Percentiles rank a stretch among this genome's conserved stretches.
Evolutionary conservation across 2,888 invertebrate genomes (phyloP).

Genomic region (Tipula lateralis): DNA sequence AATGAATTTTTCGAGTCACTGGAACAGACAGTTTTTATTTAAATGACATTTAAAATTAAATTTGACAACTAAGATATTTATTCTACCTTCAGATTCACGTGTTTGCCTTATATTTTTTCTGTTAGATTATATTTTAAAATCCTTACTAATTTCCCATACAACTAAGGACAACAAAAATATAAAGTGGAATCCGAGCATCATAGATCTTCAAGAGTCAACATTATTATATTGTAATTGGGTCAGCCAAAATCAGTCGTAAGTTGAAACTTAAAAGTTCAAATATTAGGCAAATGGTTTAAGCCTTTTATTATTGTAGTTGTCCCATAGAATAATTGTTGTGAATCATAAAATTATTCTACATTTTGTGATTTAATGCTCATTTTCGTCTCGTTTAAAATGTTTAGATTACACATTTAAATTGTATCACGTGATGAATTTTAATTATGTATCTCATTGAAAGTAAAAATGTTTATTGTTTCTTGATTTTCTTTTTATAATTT

Average conservation of each 20-base stretch:
- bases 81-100: slow-evolving; percentile 28
- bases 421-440: no score
- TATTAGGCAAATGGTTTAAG: slow-evolving; percentile 27
- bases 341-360: no score
- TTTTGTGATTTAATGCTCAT: no score
- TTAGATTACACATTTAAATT: no score
- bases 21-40: slow-evolving; percentile 29
- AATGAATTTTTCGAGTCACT: not conserved
- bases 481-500: no score
- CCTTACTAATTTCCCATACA: not conserved
- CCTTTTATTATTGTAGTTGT: slow-evolving; percentile 28
- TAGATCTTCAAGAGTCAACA: not conserved
- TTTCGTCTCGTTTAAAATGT: no score
- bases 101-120: slow-evolving; percentile 30
- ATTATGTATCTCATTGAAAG: no score
- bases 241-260: slow-evolving; percentile 27
- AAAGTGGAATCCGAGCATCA: not conserved
- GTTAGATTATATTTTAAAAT: slow-evolving; percentile 31
- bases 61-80: not conserved
- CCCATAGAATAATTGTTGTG: not conserved
- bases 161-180: not conserved
- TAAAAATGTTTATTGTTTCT: no score
- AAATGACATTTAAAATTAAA: not conserved
- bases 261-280: slow-evolving; percentile 30
- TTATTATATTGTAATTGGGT: not conserved